These are phyloP conservation scores for Mesoligia furuncula DNA, from an alignment of 2,888 invertebrate species.

Conservation along the genomic window DNA sequence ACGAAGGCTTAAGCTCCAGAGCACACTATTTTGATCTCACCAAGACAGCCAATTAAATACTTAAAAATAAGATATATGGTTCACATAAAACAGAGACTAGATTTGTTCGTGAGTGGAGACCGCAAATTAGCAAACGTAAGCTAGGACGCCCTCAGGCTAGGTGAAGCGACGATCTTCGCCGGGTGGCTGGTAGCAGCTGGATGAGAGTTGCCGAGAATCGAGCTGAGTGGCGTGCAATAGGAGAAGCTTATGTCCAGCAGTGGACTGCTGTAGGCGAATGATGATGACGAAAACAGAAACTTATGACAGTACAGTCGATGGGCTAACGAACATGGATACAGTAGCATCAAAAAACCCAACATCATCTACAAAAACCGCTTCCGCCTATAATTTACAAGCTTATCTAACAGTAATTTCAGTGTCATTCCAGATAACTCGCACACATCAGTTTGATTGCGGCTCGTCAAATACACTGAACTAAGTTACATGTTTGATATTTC, in stretches of 20 bases:
- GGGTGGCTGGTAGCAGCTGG: not conserved
- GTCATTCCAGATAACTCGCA: conserved; percentile 76
- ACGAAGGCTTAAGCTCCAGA: too few species aligned
- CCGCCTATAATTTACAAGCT: conserved; percentile 37
- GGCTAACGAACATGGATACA: not conserved
- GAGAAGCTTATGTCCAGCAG: not conserved
- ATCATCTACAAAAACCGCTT: conserved; percentile 36
- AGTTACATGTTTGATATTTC: conserved; percentile 74
- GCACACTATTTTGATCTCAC: not conserved
- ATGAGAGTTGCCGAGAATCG: not conserved
- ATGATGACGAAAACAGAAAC: not conserved
- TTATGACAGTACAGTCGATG: not conserved
- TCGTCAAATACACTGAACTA: conserved; percentile 72
- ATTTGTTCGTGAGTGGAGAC: too few species aligned
- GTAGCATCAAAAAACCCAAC: not conserved
- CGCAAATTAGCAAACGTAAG: not conserved
- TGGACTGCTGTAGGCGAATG: not conserved
- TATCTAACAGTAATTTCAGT: conserved; percentile 75
- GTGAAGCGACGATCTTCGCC: not conserved
- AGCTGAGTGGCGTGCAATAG: not conserved
- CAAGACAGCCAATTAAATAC: not conserved
- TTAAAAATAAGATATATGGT: not conserved
- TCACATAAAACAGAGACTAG: not conserved
- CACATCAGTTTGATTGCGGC: conserved; percentile 77
- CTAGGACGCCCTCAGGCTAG: not conserved